Evolutionary conservation across 2,888 invertebrate genomes (phyloP).

Genomic region (Nasonia oneida): DNA sequence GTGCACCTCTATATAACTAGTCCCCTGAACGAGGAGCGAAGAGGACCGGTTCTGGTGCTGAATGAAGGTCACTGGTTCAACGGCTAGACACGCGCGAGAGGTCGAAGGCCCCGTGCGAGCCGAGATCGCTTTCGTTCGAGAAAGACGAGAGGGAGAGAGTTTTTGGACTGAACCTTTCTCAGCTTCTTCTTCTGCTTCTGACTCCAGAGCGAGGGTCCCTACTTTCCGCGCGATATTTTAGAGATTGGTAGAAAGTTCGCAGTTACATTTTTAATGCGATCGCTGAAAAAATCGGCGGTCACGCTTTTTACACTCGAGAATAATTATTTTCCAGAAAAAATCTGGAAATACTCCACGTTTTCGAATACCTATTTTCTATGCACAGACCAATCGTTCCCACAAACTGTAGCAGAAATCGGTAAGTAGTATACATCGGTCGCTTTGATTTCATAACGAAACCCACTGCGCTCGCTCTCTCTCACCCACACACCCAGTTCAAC

Average conservation of each 20-base stretch:
- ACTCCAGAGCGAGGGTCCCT: not conserved
- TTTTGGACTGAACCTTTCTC: constrained; percentile 3
- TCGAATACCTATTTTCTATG: not conserved
- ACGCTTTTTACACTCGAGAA: not conserved
- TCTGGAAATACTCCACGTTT: too few species aligned
- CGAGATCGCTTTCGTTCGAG: constrained; percentile 64
- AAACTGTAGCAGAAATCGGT: not conserved
- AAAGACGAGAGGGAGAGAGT: constrained; percentile 42
- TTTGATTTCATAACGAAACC: not conserved
- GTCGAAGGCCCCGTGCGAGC: constrained; percentile 48
- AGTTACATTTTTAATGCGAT: not conserved
- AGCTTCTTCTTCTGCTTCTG: constrained; percentile 3
- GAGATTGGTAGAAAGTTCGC: too few species aligned
- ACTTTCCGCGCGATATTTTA: too few species aligned
- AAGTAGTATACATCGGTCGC: not conserved
- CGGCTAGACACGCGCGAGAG: constrained; percentile 67
- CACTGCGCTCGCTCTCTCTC: not conserved
- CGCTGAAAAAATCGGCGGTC: not conserved
- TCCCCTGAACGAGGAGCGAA: constrained; percentile 9
- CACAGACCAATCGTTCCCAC: not conserved
- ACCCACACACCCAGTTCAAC: not conserved
- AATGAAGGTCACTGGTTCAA: constrained; percentile 79
- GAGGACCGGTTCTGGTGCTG: constrained; percentile 73
- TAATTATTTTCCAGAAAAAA: not conserved
- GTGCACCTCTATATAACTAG: not conserved